These are phyloP conservation scores for Capreolus pygargus DNA, from an alignment of 2,113 vertebrate genomes.

Conservation along the genomic window DNA sequence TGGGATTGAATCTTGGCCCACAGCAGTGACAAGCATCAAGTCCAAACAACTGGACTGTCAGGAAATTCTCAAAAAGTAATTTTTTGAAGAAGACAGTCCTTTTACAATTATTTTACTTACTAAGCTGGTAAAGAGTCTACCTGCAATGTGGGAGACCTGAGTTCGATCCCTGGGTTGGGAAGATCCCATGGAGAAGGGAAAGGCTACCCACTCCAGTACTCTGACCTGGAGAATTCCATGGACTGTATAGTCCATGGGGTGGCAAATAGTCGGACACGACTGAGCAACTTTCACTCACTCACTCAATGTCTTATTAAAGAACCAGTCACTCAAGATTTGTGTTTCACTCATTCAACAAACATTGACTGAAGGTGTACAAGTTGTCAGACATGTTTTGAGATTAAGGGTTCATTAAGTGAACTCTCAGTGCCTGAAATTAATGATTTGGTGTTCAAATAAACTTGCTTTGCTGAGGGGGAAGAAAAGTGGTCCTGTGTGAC, in stretches of 20 bases:
- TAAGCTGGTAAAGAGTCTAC: not conserved
- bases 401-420: not conserved
- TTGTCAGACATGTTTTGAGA: not conserved
- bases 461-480: not conserved
- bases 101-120: constrained; percentile 11
- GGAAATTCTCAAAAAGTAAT: not conserved
- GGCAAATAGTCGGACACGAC: not conserved
- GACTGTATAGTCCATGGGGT: not conserved
- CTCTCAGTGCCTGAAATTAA: not conserved
- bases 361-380: not conserved
- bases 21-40: not conserved
- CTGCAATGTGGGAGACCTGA: not conserved
- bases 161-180: not conserved
- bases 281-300: not conserved
- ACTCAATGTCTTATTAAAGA: not conserved
- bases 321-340: not conserved
- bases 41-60: not conserved
- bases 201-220: not conserved
- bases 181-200: not conserved
- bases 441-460: not conserved
- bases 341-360: not conserved
- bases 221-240: not conserved
- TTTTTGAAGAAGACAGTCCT: not conserved
- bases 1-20: not conserved
- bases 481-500: not conserved